Conservation (phyloP, 2,797 vertebrate species). For the Halcyon leucocephala region DNA sequence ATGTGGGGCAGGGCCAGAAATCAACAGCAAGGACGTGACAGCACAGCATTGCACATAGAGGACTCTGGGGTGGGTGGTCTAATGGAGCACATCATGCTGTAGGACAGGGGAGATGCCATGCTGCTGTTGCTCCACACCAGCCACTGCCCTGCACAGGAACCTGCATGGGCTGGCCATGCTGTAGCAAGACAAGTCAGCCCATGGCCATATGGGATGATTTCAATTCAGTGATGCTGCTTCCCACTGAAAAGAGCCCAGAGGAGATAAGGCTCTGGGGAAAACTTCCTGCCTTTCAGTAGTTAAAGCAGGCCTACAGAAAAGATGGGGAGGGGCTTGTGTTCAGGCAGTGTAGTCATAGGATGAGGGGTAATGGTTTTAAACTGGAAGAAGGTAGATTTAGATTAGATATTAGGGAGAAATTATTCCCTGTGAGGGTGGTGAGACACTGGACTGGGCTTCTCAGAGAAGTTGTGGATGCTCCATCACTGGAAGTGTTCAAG, state of each 20-base stretch:
- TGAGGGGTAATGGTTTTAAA: background rate
- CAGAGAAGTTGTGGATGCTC: background rate
- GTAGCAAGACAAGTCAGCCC: background rate
- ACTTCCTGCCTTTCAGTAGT: background rate
- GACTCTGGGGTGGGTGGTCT: background rate
- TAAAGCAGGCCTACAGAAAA: background rate
- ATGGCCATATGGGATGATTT: background rate
- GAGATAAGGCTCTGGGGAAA: background rate
- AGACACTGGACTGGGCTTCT: background rate
- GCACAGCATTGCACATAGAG: rapidly evolving
- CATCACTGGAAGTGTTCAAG: background rate
- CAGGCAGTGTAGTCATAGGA: background rate
- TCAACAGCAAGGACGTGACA: background rate
- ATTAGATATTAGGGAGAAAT: background rate
- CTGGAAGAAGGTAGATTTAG: background rate
- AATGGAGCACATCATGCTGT: rapidly evolving
- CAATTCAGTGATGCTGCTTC: background rate
- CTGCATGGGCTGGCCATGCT: rapidly evolving
- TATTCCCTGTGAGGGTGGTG: background rate
- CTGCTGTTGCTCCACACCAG: background rate
- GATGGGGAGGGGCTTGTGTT: background rate
- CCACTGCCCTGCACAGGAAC: background rate
- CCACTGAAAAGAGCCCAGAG: background rate
- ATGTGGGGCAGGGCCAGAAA: background rate
- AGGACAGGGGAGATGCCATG: background rate